Evolutionary conservation across 2,888 invertebrate species (phyloP).

Genomic region (Thereva nobilitata): DNA sequence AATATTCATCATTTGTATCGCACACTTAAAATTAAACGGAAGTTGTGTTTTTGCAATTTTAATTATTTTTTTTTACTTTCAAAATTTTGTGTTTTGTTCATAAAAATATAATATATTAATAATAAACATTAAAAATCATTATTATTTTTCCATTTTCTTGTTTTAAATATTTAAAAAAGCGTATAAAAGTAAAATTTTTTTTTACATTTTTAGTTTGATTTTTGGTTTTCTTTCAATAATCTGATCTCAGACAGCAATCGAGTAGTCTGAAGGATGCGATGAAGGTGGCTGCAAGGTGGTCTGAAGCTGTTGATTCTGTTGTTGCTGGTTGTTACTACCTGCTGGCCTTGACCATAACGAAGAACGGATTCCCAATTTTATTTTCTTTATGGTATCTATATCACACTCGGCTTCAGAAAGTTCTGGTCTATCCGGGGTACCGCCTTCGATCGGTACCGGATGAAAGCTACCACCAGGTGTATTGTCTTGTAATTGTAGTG

Average conservation of each 20-base stretch:
- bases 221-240: not conserved
- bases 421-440: slow-evolving; percentile 61
- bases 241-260: slow-evolving; percentile 69
- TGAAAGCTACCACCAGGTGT: slow-evolving; percentile 51
- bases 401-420: slow-evolving; percentile 73
- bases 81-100: not conserved
- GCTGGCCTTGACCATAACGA: slow-evolving; percentile 71
- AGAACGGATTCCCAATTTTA: slow-evolving; percentile 71
- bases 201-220: not conserved
- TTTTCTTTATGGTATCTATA: slow-evolving; percentile 73
- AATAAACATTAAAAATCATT: slow-evolving; percentile 10
- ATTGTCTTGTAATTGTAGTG: slow-evolving; percentile 62
- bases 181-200: slow-evolving; percentile 11
- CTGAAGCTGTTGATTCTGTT: slow-evolving; percentile 38
- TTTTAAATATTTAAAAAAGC: slow-evolving; percentile 1
- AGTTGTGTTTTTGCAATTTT: not conserved
- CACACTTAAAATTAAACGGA: no score
- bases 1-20: no score
- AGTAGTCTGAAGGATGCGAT: slow-evolving; percentile 71
- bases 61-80: slow-evolving; percentile 6
- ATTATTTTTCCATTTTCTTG: not conserved
- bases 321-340: slow-evolving; percentile 50
- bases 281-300: slow-evolving; percentile 59
- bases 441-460: slow-evolving; percentile 48
- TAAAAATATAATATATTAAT: slow-evolving; percentile 5